These are phyloP conservation scores for Telmatochromis brichardi DNA, from an alignment of 2,113 vertebrate species.

Conservation along the genomic window DNA sequence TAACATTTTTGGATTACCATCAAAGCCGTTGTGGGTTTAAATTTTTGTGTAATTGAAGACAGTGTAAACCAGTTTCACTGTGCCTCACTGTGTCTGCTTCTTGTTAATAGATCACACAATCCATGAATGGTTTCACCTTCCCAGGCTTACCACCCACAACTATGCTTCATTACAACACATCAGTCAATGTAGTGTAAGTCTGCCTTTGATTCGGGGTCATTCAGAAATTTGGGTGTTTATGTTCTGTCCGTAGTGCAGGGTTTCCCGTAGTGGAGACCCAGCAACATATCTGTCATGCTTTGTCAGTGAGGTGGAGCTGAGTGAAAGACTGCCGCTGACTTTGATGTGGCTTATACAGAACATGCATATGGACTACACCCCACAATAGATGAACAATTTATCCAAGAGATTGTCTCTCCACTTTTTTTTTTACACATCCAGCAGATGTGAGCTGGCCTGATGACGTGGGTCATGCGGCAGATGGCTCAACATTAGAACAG, in stretches of 20 bases:
- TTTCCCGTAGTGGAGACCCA: constrained; percentile 20
- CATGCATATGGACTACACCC: constrained; percentile 36
- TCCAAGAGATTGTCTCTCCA: background rate
- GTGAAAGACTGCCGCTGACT: constrained; percentile 17
- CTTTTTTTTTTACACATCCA: background rate
- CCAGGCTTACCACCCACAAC: constrained; percentile 33
- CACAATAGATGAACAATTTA: constrained; percentile 52
- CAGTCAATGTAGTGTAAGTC: constrained; percentile 20
- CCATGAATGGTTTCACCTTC: constrained; percentile 25
- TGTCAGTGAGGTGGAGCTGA: constrained; percentile 14
- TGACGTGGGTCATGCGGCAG: constrained; percentile 28
- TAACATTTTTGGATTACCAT: constrained; percentile 14
- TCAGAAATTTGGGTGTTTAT: constrained; percentile 34
- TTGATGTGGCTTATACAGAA: constrained; percentile 51
- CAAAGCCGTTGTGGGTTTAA: background rate
- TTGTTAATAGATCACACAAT: constrained; percentile 40
- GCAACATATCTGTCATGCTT: constrained; percentile 25
- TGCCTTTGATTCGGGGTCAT: constrained; percentile 31
- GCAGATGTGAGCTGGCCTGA: constrained; percentile 33
- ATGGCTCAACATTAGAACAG: constrained; percentile 38
- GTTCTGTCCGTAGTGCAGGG: constrained; percentile 15
- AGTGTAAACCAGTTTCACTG: constrained; percentile 12
- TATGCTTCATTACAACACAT: constrained; percentile 15
- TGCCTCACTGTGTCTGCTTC: constrained; percentile 20
- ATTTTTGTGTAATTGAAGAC: constrained; percentile 24